phyloP scores from a whole-genome alignment of 37 sponge, comb jelly and placozoan genomes.

The Cladorhizidae sp. region DNA sequence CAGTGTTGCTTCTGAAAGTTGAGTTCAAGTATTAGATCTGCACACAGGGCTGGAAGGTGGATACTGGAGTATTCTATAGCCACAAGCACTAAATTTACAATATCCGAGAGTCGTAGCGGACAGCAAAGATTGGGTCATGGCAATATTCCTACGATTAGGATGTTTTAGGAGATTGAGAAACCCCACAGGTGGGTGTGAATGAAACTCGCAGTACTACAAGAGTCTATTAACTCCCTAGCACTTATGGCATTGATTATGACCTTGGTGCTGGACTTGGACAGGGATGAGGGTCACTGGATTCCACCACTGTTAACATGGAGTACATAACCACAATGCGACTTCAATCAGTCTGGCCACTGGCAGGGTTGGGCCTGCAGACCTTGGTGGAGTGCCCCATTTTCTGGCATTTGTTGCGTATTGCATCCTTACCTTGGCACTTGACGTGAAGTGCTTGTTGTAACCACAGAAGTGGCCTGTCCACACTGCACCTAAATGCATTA shows the following conservation, averaged over 20 bases:
- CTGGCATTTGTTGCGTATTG: too few relatives aligned
- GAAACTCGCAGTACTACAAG: not conserved
- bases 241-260: conserved; percentile 4
- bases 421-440: too few relatives aligned
- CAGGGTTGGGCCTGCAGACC: too few relatives aligned
- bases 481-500: too few relatives aligned
- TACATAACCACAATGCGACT: too few relatives aligned
- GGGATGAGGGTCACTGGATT: too few relatives aligned
- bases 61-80: not conserved
- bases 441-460: too few relatives aligned
- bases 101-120: conserved; percentile 8
- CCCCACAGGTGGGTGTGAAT: not conserved
- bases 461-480: too few relatives aligned
- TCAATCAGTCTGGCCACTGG: too few relatives aligned
- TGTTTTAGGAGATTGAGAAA: not conserved
- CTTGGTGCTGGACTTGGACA: too few relatives aligned
- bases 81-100: not conserved
- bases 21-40: conserved; percentile 14
- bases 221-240: conserved; percentile 7
- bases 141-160: not conserved
- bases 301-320: too few relatives aligned
- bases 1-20: conserved; percentile 19
- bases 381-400: too few relatives aligned
- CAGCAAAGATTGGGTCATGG: conserved; percentile 14
- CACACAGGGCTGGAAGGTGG: conserved; percentile 6